A percentile compares a stretch with the other conserved stretches of the same genome.
These are phyloP conservation scores for Ruditapes philippinarum DNA, from an alignment of 1,140 invertebrate species.

Conservation along the genomic window DNA sequence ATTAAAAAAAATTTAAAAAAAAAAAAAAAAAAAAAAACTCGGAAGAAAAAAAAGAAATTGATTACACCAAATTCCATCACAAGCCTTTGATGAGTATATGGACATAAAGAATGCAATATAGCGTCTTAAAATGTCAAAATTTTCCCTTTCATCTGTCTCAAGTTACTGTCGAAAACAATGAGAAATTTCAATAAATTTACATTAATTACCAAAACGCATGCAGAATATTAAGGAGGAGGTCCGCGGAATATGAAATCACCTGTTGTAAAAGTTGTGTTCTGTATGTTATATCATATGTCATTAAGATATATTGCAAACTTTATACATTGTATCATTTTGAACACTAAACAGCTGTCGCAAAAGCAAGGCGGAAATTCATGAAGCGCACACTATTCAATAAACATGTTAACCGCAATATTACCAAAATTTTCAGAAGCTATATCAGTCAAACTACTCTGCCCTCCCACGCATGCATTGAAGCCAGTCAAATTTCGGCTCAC, in stretches of 20 bases:
- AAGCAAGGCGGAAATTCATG: background rate
- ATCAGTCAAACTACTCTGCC: no score
- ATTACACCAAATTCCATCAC: background rate
- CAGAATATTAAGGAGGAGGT: background rate
- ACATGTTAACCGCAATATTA: no score
- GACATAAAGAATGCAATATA: conserved; percentile 27
- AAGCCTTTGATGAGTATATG: conserved; percentile 13
- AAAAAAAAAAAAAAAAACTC: no score
- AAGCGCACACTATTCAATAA: no score
- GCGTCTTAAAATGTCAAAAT: conserved; percentile 9
- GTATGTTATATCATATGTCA: background rate
- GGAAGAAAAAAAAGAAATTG: background rate
- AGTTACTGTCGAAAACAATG: conserved; percentile 23
- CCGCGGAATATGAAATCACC: conserved; percentile 1
- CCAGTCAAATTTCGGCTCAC: no score
- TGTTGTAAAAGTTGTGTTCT: conserved; percentile 11
- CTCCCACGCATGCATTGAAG: no score
- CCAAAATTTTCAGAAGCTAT: no score
- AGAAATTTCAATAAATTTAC: conserved; percentile 43
- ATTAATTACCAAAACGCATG: conserved; percentile 40
- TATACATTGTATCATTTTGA: background rate
- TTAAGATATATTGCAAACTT: background rate
- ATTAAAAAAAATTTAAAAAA: no score
- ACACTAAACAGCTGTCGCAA: background rate
- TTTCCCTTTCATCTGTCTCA: conserved; percentile 5